Conservation (phyloP, 2,888 invertebrate species). For the Rhogogaster chlorosoma region DNA sequence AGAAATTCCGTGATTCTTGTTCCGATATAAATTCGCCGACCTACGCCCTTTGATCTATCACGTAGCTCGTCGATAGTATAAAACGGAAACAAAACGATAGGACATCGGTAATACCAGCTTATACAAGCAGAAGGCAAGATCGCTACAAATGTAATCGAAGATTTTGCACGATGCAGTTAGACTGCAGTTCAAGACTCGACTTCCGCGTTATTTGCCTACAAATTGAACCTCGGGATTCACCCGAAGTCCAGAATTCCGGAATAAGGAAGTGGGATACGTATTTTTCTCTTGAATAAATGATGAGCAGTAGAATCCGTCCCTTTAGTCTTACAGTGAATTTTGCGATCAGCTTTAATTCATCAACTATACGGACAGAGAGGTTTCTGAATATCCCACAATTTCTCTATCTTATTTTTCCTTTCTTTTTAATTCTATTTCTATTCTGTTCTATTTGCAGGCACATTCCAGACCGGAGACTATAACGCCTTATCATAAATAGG, state of each 20-base stretch:
- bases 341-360: background rate
- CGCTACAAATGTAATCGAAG: constrained; percentile 14
- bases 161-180: background rate
- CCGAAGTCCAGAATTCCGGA: background rate
- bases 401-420: too few relatives aligned
- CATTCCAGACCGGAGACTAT: background rate
- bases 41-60: background rate
- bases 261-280: constrained; percentile 14
- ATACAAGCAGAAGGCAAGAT: background rate
- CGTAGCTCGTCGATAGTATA: background rate
- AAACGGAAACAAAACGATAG: constrained; percentile 3
- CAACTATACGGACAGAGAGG: background rate
- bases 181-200: background rate
- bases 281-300: constrained; percentile 1
- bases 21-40: background rate
- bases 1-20: background rate
- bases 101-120: background rate
- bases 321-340: background rate
- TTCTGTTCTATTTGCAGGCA: background rate
- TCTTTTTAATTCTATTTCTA: too few relatives aligned
- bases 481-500: background rate
- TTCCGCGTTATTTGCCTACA: constrained; percentile 7
- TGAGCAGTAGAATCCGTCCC: background rate
- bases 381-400: too few relatives aligned
- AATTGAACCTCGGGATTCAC: background rate